Evolutionary conservation across 2,113 vertebrate genomes (phyloP).

Genomic region (Alectura lathami): DNA sequence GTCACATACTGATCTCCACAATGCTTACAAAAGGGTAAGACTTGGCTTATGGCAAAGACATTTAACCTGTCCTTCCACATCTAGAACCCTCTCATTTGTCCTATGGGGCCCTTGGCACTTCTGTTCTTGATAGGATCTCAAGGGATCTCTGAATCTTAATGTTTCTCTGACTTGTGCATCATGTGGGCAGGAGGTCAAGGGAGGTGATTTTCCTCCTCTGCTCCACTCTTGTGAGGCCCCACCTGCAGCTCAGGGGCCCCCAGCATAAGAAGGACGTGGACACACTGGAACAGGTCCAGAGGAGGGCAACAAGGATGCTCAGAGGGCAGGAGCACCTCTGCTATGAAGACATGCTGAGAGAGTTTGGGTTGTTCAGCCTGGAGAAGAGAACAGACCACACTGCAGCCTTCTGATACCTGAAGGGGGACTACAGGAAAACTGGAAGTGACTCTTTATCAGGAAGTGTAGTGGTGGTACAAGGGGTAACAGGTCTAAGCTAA

Average conservation of each 20-base stretch:
- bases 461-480: background rate
- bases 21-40: conserved; percentile 85
- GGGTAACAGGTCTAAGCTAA: background rate
- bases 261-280: background rate
- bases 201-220: background rate
- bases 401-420: background rate
- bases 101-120: background rate
- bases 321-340: background rate
- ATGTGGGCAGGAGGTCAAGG: background rate
- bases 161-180: background rate
- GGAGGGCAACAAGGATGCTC: background rate
- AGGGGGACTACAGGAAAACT: background rate
- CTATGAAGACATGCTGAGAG: background rate
- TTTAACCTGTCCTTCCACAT: fast-evolving
- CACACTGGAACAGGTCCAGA: background rate
- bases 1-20: conserved; percentile 84
- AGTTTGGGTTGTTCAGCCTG: background rate
- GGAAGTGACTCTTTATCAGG: background rate
- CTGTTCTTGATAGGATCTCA: background rate
- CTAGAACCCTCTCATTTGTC: background rate
- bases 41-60: background rate
- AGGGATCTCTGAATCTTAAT: background rate
- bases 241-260: background rate
- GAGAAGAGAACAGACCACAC: background rate
- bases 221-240: background rate